Conservation (phyloP, 2,888 invertebrate genomes). For the Aporophyla lueneburgensis region DNA sequence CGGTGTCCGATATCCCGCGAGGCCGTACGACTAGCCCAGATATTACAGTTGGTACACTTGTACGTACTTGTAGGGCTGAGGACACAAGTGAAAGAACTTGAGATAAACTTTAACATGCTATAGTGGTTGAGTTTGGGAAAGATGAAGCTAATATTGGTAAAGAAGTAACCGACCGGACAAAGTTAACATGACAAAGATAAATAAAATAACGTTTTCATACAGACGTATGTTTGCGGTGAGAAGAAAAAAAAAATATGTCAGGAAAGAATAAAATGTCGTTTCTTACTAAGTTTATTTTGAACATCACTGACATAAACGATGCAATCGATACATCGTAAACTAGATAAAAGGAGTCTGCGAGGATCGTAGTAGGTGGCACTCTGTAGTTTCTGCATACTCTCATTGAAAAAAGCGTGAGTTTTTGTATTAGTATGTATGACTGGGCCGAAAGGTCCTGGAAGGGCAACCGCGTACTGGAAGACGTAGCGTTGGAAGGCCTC, state of each 20-base stretch:
- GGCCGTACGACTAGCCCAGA: constrained; percentile 55
- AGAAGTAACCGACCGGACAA: not conserved
- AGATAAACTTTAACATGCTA: constrained; percentile 21
- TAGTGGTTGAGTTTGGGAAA: not conserved
- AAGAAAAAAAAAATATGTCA: not conserved
- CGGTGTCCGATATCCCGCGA: constrained; percentile 67
- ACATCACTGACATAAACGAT: no score
- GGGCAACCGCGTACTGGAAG: no score
- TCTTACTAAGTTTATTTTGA: no score
- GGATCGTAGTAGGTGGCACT: no score
- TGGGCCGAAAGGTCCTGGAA: no score
- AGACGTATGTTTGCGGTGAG: not conserved
- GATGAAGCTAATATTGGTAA: not conserved
- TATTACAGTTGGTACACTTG: constrained; percentile 46
- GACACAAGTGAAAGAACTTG: constrained; percentile 43
- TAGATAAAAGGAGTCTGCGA: no score
- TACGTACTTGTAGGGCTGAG: constrained; percentile 37
- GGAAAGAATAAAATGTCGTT: no score
- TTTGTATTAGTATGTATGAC: no score
- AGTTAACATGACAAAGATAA: not conserved
- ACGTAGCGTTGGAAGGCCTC: no score
- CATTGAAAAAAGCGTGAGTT: no score
- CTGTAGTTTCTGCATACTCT: no score
- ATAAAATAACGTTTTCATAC: not conserved
- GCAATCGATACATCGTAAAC: no score